phyloP scores from a whole-genome alignment of 1,140 invertebrate genomes.

The Nephotettix cincticeps region DNA sequence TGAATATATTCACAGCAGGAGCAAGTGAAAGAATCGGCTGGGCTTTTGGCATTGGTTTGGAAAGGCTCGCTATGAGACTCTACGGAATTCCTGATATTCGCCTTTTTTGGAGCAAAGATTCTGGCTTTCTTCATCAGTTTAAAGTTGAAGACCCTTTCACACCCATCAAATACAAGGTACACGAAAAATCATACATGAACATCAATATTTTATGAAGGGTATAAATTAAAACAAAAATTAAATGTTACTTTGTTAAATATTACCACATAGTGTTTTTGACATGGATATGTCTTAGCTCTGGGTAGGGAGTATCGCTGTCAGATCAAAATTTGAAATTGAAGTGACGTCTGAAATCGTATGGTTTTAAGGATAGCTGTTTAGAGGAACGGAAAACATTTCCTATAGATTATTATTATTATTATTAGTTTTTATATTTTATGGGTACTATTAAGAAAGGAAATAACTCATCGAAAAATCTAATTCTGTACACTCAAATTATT shows the following conservation, averaged over 20 bases:
- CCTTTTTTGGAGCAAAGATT: slow-evolving; percentile 91
- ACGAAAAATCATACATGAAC: background rate
- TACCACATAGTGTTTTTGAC: background rate
- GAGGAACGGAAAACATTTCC: background rate
- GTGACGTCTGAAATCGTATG: background rate
- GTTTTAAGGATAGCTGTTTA: too few species aligned
- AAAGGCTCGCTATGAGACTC: slow-evolving; percentile 93
- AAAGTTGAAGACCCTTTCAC: slow-evolving; percentile 66
- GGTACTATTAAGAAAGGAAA: too few species aligned
- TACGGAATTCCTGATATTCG: slow-evolving; percentile 96
- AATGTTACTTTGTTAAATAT: background rate
- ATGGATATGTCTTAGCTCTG: too few species aligned
- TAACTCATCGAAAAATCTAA: too few species aligned
- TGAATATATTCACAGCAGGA: slow-evolving; percentile 61
- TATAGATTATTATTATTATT: background rate
- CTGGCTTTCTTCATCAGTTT: slow-evolving; percentile 92
- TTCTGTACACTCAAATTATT: too few species aligned
- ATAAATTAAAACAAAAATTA: background rate
- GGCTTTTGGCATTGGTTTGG: slow-evolving; percentile 96
- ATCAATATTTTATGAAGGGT: background rate
- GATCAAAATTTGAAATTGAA: too few species aligned
- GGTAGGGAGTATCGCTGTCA: too few species aligned
- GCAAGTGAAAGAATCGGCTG: slow-evolving; percentile 88
- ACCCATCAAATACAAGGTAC: slow-evolving; percentile 64
- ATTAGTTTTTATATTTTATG: background rate